Base-by-base conservation (phyloP, 2,888 invertebrate species). In the Lasioglossum malachurum region DNA sequence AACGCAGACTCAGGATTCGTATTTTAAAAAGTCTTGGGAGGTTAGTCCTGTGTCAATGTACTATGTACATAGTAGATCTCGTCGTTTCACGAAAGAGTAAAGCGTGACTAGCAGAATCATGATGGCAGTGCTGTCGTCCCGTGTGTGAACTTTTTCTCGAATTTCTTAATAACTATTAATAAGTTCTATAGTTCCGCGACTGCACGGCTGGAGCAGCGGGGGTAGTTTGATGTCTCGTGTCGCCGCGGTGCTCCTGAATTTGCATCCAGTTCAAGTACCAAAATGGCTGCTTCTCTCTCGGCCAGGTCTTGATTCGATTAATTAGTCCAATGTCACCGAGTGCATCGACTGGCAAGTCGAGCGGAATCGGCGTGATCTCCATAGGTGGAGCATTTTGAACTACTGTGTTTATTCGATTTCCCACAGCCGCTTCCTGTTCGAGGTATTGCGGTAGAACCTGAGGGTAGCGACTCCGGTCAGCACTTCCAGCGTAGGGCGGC, bases 261-360 rank as follows among this genome's bases (percentile, higher is more conserved):
- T 96, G 96, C 90, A 97, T 96, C 94, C 97, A 97, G 93, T 98
- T 98, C 78, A 97, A 93, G 84, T 96, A 96, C 97, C 97, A 97
- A 95, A 97, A 98, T 0, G 98, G 98, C 87, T 97, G 96, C 72
- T 97, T 95, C 87, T 97, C 97, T 78, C 96, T 94, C 0, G 97
- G 97, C 94, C 97, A 96, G 60, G 96, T 96, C 92, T 96, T 97
- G 46, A 97, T 95, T n/a, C 97, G 95, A 69, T 97, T 96, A 0
- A 97, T 95, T 5, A 97, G 94, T 4, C 96, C 96, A 72, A 94
- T 94, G 91, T 98, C 97, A 1, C 97, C 97, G 57, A 96, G 96
- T 0, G 97, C 97, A 95, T 97, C 97, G 2, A 97, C 93, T 0
- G 97, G 97, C 46, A 97, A 93, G 41, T 95, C 95, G 38, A 94